Percentiles rank a stretch among this genome's conserved stretches.
Conservation (phyloP, 2,113 vertebrate genomes). For the Stomatorhinus ivindoensis region DNA sequence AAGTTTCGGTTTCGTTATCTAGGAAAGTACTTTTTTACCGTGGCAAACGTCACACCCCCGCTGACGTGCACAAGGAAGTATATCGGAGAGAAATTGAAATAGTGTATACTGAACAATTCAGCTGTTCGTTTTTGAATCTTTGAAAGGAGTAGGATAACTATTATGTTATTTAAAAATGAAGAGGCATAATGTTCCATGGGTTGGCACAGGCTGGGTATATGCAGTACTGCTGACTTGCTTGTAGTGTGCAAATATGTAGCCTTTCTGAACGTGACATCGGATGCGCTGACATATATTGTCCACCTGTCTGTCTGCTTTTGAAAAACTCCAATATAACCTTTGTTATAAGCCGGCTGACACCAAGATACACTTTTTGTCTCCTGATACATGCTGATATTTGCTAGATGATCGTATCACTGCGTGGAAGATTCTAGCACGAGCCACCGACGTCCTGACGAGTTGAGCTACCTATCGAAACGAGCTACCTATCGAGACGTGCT, state of each 20-base stretch:
- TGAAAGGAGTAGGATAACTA: background rate
- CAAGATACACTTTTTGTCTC: background rate
- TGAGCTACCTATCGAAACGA: too few relatives aligned
- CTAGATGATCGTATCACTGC: too few relatives aligned
- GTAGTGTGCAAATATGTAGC: background rate
- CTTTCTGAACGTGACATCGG: background rate
- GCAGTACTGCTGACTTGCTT: background rate
- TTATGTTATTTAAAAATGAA: background rate
- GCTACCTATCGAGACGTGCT: too few relatives aligned
- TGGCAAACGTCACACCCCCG: background rate
- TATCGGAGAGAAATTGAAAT: background rate
- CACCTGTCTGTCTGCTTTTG: background rate
- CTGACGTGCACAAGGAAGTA: background rate
- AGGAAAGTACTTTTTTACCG: background rate
- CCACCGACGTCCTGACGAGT: too few relatives aligned
- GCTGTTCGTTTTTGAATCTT: background rate
- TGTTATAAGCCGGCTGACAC: background rate
- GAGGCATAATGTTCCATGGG: background rate
- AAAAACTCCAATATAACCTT: background rate
- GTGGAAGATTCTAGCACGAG: too few relatives aligned
- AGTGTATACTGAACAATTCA: background rate
- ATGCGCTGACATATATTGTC: background rate
- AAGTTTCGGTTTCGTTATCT: background rate
- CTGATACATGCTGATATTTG: background rate
- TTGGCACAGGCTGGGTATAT: background rate